Evolutionary conservation across 1,140 invertebrate species (phyloP).

Genomic region (Whitmania pigra): DNA sequence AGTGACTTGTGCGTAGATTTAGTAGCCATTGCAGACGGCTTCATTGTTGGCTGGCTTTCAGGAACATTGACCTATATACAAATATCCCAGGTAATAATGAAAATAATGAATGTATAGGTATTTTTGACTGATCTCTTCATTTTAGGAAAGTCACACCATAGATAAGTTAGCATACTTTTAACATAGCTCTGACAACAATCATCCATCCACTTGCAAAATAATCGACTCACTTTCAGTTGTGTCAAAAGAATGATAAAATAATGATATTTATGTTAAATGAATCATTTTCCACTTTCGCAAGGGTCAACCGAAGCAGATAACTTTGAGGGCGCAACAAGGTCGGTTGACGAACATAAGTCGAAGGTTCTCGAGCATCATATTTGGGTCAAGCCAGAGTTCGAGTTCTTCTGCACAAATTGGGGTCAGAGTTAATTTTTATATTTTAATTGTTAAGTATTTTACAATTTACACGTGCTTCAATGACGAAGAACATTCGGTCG

Average conservation of each 20-base stretch:
- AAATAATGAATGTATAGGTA: no score
- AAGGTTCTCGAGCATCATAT: conserved; percentile 70
- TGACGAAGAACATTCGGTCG: no score
- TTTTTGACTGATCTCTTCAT: no score
- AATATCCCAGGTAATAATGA: neutral
- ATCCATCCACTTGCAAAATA: no score
- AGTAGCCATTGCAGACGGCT: neutral
- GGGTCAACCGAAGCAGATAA: conserved; percentile 32
- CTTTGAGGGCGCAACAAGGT: conserved; percentile 62
- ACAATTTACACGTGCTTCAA: no score
- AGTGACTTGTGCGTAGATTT: neutral
- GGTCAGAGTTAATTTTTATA: neutral
- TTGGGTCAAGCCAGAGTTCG: conserved; percentile 55
- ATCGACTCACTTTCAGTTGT: no score
- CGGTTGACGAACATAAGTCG: conserved; percentile 75
- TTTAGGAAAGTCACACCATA: no score
- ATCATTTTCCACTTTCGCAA: neutral
- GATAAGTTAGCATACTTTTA: no score
- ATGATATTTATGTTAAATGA: no score
- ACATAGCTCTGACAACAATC: no score
- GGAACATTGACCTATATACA: neutral
- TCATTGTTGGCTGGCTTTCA: neutral
- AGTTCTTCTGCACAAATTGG: conserved; percentile 41
- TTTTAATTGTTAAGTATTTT: neutral
- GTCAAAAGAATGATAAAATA: no score